Conservation (phyloP, 2,888 invertebrate genomes). For the Pachymerium ferrugineum region DNA sequence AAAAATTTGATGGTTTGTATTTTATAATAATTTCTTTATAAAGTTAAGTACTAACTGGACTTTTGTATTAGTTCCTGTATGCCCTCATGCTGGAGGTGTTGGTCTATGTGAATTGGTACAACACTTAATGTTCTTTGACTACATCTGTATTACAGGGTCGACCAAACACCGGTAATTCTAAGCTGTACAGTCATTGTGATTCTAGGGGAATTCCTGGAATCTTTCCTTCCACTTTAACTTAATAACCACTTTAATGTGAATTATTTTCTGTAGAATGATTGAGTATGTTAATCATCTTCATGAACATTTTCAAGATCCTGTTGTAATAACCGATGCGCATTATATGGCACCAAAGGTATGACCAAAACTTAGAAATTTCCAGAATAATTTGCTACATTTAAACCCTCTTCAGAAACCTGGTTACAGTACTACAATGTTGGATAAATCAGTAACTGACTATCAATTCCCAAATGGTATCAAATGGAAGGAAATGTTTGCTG, state of each 20-base stretch:
- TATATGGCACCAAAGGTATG: slow-evolving; percentile 70
- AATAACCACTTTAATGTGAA: neutral
- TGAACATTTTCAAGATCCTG: slow-evolving; percentile 75
- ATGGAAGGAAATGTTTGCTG: slow-evolving; percentile 56
- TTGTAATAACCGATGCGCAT: slow-evolving; percentile 61
- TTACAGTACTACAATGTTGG: slow-evolving; percentile 73
- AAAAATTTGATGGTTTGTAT: slow-evolving; percentile 66
- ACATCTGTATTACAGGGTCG: slow-evolving; percentile 63
- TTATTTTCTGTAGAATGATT: slow-evolving; percentile 51
- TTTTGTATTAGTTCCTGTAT: slow-evolving; percentile 67
- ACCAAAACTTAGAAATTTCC: neutral
- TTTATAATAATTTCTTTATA: too few species aligned
- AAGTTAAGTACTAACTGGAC: too few species aligned
- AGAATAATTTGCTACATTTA: too few species aligned
- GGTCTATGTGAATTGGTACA: slow-evolving; percentile 92
- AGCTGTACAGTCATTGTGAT: too few species aligned
- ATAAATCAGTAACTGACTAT: slow-evolving; percentile 61
- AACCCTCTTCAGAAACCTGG: slow-evolving; percentile 57
- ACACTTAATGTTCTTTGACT: slow-evolving; percentile 86
- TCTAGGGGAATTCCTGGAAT: too few species aligned
- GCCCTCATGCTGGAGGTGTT: slow-evolving; percentile 92
- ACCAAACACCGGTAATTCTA: slow-evolving; percentile 55
- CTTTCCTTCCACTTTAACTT: too few species aligned
- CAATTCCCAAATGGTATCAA: slow-evolving; percentile 71
- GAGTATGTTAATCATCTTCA: slow-evolving; percentile 88